Base-by-base conservation (phyloP, 2,113 vertebrate species). In the Mus spicilegus region DNA sequence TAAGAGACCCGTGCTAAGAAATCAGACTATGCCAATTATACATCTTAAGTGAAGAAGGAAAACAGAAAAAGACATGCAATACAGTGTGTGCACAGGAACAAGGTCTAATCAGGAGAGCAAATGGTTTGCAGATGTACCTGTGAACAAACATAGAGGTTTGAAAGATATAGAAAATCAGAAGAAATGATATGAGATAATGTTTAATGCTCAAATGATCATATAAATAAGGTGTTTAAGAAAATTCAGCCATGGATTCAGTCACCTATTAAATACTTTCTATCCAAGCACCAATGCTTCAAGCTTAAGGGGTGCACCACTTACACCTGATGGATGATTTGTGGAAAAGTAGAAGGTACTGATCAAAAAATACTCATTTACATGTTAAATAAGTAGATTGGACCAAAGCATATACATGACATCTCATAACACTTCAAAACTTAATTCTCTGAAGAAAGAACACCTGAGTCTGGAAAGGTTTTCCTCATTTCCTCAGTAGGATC, bases 131-230 rank as follows among this genome's bases (percentile, higher is more conserved):
- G 10, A 80, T 26, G 14, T 1, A 75, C 39, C 22, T 85, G 1
- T 61, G 9, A 1, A 30, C 4, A 39, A 24, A 58, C 22, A 0
- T 2, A 36, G 8, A 19, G 63, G 14, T 14, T 39, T 17, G 10
- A 49, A 92, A 8, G 2, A 76, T 30, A 39, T 5, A 19, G 7
- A 42, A 63, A 85, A 75, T 61, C 22, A 51, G 20, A 78, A 14
- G 20, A 28, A 61, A 89, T 46, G 2, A 1, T 54, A 24, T 5
- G 0, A n/a, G 9, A 33, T 81, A 49, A 70, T 16, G 6, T 26
- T 69, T 4, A 36, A 75, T 1, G 51, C 39, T 20, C 28, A 19
- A 36, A 8, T 5, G 42, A 54, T 30, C 54, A 3, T 1, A 30
- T 33, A 39, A 84, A 84, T 9, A 30, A 0, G 16, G 11, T 61